These are phyloP conservation scores for Panthera leo DNA, from an alignment of 2,113 vertebrate genomes.

Conservation along the genomic window DNA sequence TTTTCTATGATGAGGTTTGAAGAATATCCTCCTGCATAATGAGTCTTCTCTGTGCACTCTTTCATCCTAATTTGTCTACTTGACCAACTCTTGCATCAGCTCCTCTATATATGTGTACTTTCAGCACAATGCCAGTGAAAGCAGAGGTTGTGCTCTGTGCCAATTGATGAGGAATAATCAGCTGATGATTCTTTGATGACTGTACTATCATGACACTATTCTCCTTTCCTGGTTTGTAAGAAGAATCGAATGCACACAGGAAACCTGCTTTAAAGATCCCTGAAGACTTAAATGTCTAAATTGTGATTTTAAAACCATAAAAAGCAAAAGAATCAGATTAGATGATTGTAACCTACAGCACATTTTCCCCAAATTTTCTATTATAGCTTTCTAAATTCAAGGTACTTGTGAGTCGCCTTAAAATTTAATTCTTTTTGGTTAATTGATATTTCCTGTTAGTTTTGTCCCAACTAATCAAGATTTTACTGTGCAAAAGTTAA, in stretches of 20 bases:
- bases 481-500: conserved; percentile 67
- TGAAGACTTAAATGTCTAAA: conserved; percentile 26
- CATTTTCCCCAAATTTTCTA: not conserved
- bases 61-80: not conserved
- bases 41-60: not conserved
- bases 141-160: not conserved
- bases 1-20: not conserved
- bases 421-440: conserved; percentile 46
- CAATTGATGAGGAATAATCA: not conserved
- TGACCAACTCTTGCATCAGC: not conserved
- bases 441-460: conserved; percentile 49
- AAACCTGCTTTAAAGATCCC: not conserved
- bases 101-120: not conserved
- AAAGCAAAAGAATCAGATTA: conserved; percentile 38
- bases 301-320: conserved; percentile 32
- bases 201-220: not conserved
- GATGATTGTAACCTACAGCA: not conserved
- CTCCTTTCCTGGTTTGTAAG: not conserved
- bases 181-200: not conserved
- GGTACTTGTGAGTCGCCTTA: conserved; percentile 26
- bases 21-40: not conserved
- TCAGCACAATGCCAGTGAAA: not conserved
- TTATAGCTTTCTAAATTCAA: conserved; percentile 52
- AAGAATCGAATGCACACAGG: not conserved
- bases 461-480: conserved; percentile 49